Evolutionary conservation across 2,888 invertebrate genomes (phyloP).

Genomic region (Catocala nupta): DNA sequence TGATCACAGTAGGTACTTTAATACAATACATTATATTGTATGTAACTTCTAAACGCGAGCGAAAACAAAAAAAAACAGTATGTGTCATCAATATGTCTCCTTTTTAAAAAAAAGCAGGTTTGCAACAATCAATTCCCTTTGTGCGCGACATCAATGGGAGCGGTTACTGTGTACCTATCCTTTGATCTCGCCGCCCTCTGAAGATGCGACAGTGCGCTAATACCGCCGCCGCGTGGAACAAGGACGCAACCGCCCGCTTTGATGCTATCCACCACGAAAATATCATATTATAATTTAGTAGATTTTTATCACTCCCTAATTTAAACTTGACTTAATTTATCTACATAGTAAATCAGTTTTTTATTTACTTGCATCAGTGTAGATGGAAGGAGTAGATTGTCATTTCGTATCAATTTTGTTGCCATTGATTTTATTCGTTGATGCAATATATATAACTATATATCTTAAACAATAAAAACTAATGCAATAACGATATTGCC

Average conservation of each 20-base stretch:
- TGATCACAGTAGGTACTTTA: neutral
- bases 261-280: conserved; percentile 47
- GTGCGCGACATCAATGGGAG: conserved; percentile 86
- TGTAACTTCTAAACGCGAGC: conserved; percentile 37
- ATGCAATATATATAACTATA: neutral
- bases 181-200: conserved; percentile 86
- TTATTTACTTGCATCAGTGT: conserved; percentile 26
- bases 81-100: conserved; percentile 78
- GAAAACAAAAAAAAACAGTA: conserved; percentile 68
- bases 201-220: conserved; percentile 86
- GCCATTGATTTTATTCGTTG: neutral
- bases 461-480: no score
- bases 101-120: conserved; percentile 77
- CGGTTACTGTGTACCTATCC: conserved; percentile 86
- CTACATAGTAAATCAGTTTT: conserved; percentile 29
- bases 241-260: conserved; percentile 70
- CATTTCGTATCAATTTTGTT: conserved; percentile 1
- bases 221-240: conserved; percentile 70
- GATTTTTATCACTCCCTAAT: conserved; percentile 47
- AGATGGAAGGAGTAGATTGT: neutral
- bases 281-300: conserved; percentile 48
- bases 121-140: conserved; percentile 87
- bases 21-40: conserved; percentile 31
- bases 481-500: no score
- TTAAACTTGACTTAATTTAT: conserved; percentile 44